Conservation (phyloP, 2,797 vertebrate genomes). For the Pseudochromis fuscus region DNA sequence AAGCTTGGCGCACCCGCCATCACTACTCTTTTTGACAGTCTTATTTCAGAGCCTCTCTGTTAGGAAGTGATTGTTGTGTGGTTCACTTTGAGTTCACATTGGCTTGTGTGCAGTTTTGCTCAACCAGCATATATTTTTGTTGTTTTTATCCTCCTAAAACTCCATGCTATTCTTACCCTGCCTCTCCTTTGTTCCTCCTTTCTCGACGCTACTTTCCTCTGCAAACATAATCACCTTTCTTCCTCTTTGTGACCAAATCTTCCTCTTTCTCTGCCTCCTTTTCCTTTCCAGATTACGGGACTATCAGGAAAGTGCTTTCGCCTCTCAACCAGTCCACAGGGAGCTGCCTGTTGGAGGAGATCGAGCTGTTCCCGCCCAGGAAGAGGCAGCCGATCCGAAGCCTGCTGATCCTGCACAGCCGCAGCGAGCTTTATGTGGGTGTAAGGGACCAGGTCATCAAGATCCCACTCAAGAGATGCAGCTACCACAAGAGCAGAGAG, state of each 20-base stretch:
- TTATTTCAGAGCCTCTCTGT: constrained; percentile 48
- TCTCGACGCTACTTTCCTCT: constrained; percentile 21
- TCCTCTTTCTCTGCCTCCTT: background rate
- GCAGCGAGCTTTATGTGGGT: constrained; percentile 94
- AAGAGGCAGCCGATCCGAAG: constrained; percentile 90
- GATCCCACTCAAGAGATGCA: constrained; percentile 95
- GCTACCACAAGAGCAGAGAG: constrained; percentile 92
- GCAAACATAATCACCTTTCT: constrained; percentile 40
- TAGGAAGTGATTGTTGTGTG: constrained; percentile 43
- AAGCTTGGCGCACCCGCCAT: constrained; percentile 31
- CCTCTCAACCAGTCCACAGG: constrained; percentile 90
- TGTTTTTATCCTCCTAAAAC: constrained; percentile 29
- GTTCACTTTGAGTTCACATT: constrained; percentile 56
- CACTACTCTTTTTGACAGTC: constrained; percentile 40
- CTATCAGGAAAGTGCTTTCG: constrained; percentile 96
- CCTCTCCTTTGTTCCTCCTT: constrained; percentile 1
- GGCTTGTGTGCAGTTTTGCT: constrained; percentile 26
- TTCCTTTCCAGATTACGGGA: constrained; percentile 90
- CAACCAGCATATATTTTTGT: constrained; percentile 30
- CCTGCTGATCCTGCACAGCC: constrained; percentile 95
- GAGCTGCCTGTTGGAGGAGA: constrained; percentile 95
- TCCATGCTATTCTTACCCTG: constrained; percentile 19
- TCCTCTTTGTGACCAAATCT: constrained; percentile 43
- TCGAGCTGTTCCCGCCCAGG: constrained; percentile 90
- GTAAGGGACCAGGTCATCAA: constrained; percentile 94